Base-by-base conservation (phyloP, 37 sponge, comb jelly and placozoan genomes). In the Cladorhizidae sp. region DNA sequence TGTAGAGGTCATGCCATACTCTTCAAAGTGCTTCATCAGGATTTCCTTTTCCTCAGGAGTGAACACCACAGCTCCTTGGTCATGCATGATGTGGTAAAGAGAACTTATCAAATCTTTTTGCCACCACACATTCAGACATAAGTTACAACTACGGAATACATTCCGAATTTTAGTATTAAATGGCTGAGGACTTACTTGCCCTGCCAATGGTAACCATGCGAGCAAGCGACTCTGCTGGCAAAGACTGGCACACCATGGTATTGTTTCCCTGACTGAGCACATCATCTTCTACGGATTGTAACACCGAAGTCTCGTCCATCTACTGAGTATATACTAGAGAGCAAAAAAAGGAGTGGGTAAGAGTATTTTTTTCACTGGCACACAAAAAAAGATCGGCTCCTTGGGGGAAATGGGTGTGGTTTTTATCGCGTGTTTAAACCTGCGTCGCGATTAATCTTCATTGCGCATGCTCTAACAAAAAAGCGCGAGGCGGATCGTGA, bases 1-100 rank as follows among this genome's bases (percentile, higher is more conserved):
- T 2, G 95, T 94, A 17, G 95, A 94, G 15, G 83, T 88, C 95
- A 94, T 94, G 55, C 91, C 91, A 82, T 84, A 87, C 63, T 94
- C 91, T 21, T 94, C 86, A 57, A 91, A 94, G 41, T 91, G 91
- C 28, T 69, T 81, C 58, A 91, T 20, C 45, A 94, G 63, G 6
- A 85, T 67, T 11, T 35, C 59, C 25, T 83, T 56, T 80, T 94
- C 89, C 59, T 85, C 91, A 23, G 77, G 70, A 0, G 94, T 83
- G 70, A 92, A 92, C 25, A 77, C 40, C 17, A 76, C 37, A 15
- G 69, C 64, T 62, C 79, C 91, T 91, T 75, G 1, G 57, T 7
- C 35, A 78, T 8, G 28, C 3, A 21, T 36, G 33, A 38, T 22
- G 9, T 28, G 21, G 3, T 26, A 3, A 40, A 39, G 18, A 7